phyloP scores from a whole-genome alignment of 2,888 invertebrate genomes.

The Macrosoma leucophasiata region DNA sequence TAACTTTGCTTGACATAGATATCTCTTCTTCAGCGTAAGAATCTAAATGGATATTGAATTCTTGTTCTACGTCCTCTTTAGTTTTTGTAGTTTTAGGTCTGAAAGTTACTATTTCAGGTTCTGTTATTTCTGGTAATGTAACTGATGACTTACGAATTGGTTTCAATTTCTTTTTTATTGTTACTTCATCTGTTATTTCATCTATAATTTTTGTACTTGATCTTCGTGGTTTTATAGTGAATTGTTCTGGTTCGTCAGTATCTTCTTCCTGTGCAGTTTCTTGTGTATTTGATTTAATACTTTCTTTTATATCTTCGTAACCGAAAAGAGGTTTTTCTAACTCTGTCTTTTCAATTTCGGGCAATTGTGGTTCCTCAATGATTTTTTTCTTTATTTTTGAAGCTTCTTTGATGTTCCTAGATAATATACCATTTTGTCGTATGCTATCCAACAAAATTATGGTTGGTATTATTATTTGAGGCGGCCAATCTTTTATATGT shows the following conservation, averaged over 20 bases:
- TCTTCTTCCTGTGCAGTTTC: slow-evolving; percentile 34
- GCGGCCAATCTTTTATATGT: slow-evolving; percentile 77
- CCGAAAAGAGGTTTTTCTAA: slow-evolving; percentile 75
- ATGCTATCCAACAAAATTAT: slow-evolving; percentile 73
- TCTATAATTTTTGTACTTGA: slow-evolving; percentile 64
- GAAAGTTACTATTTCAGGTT: slow-evolving; percentile 87
- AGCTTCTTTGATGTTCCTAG: slow-evolving; percentile 83
- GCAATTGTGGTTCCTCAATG: slow-evolving; percentile 71
- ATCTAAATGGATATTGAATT: slow-evolving; percentile 89
- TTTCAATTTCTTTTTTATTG: slow-evolving; percentile 84
- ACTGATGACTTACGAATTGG: slow-evolving; percentile 78
- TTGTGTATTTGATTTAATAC: slow-evolving; percentile 29
- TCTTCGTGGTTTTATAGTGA: slow-evolving; percentile 56
- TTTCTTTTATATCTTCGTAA: slow-evolving; percentile 60
- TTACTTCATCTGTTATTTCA: slow-evolving; percentile 78
- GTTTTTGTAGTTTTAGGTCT: slow-evolving; percentile 84
- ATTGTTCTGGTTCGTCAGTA: slow-evolving; percentile 51
- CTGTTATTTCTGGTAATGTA: slow-evolving; percentile 83
- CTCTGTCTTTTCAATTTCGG: slow-evolving; percentile 71
- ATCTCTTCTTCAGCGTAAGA: slow-evolving; percentile 92
- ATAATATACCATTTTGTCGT: slow-evolving; percentile 80
- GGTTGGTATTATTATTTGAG: slow-evolving; percentile 67
- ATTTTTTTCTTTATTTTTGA: slow-evolving; percentile 77
- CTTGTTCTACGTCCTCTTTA: slow-evolving; percentile 92
- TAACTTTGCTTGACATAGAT: slow-evolving; percentile 89